Evolutionary conservation across 2,888 invertebrate species (phyloP).

Genomic region (Sceliomorpha sp.): DNA sequence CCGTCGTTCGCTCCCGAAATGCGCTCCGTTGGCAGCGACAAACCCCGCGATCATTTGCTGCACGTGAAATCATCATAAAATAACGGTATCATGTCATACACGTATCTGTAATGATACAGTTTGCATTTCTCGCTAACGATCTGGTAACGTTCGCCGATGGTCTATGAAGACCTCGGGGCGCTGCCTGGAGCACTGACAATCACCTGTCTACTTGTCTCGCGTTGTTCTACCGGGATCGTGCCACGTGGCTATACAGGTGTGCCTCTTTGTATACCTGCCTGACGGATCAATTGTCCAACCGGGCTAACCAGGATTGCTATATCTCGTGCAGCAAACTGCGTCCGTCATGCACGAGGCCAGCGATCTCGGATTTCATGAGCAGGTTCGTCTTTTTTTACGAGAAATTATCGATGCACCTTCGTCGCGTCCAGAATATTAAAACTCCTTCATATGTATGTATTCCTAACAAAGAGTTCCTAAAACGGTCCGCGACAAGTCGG

Average conservation of each 20-base stretch:
- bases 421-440: not conserved
- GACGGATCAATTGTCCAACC: slow-evolving; percentile 67
- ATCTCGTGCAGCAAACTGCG: slow-evolving; percentile 49
- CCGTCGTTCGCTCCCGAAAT: too few relatives aligned
- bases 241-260: slow-evolving; percentile 57
- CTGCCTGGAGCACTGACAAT: slow-evolving; percentile 74
- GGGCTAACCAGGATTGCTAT: slow-evolving; percentile 47
- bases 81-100: slow-evolving; percentile 2
- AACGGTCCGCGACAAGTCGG: too few relatives aligned
- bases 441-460: too few relatives aligned
- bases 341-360: slow-evolving; percentile 32
- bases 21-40: too few relatives aligned
- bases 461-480: too few relatives aligned
- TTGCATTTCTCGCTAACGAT: slow-evolving; percentile 17
- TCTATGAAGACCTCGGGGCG: slow-evolving; percentile 66
- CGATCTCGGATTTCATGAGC: slow-evolving; percentile 34
- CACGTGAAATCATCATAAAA: not conserved
- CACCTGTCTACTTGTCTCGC: slow-evolving; percentile 74
- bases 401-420: slow-evolving; percentile 3
- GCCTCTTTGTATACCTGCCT: slow-evolving; percentile 54
- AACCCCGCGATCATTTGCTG: not conserved
- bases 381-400: slow-evolving; percentile 3
- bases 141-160: slow-evolving; percentile 36
- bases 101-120: slow-evolving; percentile 13
- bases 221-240: slow-evolving; percentile 56